Evolutionary conservation across 2,113 vertebrate genomes (phyloP).

Genomic region (Cathartes aura): DNA sequence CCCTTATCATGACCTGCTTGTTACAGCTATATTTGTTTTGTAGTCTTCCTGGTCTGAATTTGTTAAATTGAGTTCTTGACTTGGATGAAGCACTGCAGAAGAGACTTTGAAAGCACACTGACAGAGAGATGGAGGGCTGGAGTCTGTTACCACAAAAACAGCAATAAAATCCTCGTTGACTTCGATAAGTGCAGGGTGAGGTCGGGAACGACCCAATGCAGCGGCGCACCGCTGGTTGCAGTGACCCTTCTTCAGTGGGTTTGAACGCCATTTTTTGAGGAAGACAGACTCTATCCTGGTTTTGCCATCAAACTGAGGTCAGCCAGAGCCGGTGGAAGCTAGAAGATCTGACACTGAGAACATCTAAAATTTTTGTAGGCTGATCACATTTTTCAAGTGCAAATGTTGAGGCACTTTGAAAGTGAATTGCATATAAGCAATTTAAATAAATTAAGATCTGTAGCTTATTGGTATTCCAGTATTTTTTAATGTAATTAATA

Average conservation of each 20-base stretch:
- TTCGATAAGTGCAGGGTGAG: neutral
- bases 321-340: neutral
- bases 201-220: neutral
- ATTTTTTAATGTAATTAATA: conserved; percentile 16
- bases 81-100: neutral
- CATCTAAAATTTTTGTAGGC: neutral
- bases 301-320: neutral
- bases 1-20: neutral
- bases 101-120: neutral
- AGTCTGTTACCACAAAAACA: neutral
- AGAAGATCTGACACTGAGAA: neutral
- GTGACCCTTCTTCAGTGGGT: neutral
- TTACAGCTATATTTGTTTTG: neutral
- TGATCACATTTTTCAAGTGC: neutral
- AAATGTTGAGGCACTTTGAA: neutral
- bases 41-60: neutral
- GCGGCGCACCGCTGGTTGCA: fast-evolving
- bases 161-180: neutral
- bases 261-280: neutral
- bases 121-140: neutral
- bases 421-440: neutral
- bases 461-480: neutral
- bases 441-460: conserved; percentile 33
- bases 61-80: neutral
- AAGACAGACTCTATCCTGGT: neutral